phyloP scores from a whole-genome alignment of 2,888 invertebrate genomes.

The Tiliacea citrago region DNA sequence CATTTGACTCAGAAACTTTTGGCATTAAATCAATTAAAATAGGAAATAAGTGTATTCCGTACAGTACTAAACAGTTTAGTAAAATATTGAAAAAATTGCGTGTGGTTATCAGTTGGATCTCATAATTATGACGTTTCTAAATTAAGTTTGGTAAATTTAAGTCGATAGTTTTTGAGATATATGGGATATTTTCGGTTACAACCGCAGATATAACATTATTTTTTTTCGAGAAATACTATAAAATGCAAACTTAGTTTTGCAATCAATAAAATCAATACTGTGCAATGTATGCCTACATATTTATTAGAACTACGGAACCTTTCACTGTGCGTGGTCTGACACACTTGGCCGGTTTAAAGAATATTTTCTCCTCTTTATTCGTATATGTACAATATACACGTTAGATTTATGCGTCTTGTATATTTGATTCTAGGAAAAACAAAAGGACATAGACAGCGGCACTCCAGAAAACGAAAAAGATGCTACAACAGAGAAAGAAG shows the following conservation, averaged over 20 bases:
- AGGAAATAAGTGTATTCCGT: neutral
- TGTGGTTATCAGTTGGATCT: neutral
- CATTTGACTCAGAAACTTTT: neutral
- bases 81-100: neutral
- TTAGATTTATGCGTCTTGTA: conserved; percentile 7
- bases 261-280: neutral
- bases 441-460: conserved; percentile 89
- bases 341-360: neutral
- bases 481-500: conserved; percentile 92
- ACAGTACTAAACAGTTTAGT: neutral
- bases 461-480: conserved; percentile 93
- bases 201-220: neutral
- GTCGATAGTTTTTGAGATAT: neutral
- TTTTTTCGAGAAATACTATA: neutral
- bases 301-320: neutral
- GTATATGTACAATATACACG: neutral
- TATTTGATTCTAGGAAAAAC: conserved; percentile 89
- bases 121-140: conserved; percentile 1
- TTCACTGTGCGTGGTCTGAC: neutral
- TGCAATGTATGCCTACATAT: neutral
- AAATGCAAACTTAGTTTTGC: neutral
- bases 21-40: neutral
- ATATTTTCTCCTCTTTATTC: conserved; percentile 7
- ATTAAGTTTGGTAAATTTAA: neutral
- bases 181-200: neutral